Evolutionary conservation across 2,113 vertebrate species (phyloP), one percentile per base, ranked within the genome.

Genomic region (Amblyopsis rosae): DNA sequence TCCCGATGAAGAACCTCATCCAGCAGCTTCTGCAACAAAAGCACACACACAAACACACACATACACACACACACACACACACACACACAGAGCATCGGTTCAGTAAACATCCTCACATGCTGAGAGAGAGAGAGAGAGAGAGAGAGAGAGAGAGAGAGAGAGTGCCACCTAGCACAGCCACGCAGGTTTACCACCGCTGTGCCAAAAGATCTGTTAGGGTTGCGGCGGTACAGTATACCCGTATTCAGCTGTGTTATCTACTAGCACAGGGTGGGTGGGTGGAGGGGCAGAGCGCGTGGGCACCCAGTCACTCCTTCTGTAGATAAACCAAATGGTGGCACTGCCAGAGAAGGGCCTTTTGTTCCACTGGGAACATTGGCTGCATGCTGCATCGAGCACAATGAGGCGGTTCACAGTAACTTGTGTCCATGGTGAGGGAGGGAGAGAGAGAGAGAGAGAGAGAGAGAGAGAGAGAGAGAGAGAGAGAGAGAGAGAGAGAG

Each of bases 1-100:
- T 86, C 94, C 83, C 94, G 93, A 57, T 94, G 94, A 16, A 97
- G 95, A 81, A 96, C 90, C 83, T 95, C 95, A 86, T 96, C 93
- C 92, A 95, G 90, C 63, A 95, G 65, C 92, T 95, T 95, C 95
- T 95, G 59, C 32, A 74, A 73, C 47, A 53, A 47, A 59, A 61
- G 9, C 60, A 55, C 6, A 65, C 3, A 60, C 17, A 47, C 15
- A 70, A 32, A 51, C 49, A 10, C 49, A 9, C 49, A 50, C 13
- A 10, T 1, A 50, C 49, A 9, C 49, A 3, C 49, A 15, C 49
- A 50, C 33, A 41, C 10, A 59, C 12, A 13, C 33, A 35, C 58
- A 58, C 19, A 50, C 9, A 59, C 11, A 15, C 32, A 59, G 9
- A 15, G 33, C 12, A 3, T 57, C 35, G 3, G 17, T 12, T 35